Evolutionary conservation across 2,888 invertebrate species (phyloP).

Genomic region (Eristalinus aeneus): DNA sequence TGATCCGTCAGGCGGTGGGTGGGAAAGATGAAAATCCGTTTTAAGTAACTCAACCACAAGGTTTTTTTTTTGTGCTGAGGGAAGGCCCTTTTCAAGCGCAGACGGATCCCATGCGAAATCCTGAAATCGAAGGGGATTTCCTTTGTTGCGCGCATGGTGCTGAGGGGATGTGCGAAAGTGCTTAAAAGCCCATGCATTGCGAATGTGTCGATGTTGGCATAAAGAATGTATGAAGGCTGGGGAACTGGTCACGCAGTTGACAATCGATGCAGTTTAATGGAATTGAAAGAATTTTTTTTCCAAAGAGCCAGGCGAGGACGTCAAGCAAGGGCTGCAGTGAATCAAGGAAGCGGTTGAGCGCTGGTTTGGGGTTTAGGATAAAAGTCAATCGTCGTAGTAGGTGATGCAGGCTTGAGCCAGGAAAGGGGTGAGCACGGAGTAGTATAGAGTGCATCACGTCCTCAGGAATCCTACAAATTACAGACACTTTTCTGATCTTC

Average conservation of each 20-base stretch:
- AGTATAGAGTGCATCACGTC: too few species aligned
- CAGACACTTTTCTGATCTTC: too few species aligned
- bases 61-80: not conserved
- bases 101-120: not conserved
- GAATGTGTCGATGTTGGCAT: not conserved
- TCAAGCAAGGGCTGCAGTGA: too few species aligned
- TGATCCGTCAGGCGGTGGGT: not conserved
- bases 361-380: too few species aligned
- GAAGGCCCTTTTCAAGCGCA: not conserved
- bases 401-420: too few species aligned
- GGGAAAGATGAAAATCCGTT: not conserved
- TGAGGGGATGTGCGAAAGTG: not conserved
- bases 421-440: too few species aligned
- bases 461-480: too few species aligned
- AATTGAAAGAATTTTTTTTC: not conserved
- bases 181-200: not conserved
- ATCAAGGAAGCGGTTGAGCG: too few species aligned
- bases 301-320: too few species aligned
- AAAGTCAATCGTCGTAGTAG: too few species aligned
- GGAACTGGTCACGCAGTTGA: not conserved
- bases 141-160: not conserved
- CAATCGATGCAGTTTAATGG: not conserved
- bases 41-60: constrained; percentile 3
- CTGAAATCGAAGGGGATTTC: not conserved
- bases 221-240: not conserved